These are phyloP conservation scores for Gonioctena quinquepunctata DNA, from an alignment of 1,140 invertebrate genomes.

Conservation along the genomic window DNA sequence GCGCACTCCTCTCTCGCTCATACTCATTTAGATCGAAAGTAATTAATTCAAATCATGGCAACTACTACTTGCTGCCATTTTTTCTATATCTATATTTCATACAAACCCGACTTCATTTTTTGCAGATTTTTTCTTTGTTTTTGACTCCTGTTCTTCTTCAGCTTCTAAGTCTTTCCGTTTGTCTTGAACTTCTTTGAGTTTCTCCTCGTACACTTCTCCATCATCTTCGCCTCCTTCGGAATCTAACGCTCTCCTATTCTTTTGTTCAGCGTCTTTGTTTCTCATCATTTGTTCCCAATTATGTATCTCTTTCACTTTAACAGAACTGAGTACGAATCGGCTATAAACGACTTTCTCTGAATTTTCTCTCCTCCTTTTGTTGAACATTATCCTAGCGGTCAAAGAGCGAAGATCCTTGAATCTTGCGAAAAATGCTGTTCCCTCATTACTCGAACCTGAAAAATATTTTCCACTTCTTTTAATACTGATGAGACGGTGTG, in stretches of 20 bases:
- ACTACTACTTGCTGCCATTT: too few relatives aligned
- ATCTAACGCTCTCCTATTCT: slow-evolving; percentile 26
- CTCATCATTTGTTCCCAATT: slow-evolving; percentile 2
- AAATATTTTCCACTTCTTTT: neutral
- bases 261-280: neutral
- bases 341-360: slow-evolving; percentile 41
- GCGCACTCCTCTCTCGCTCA: too few relatives aligned
- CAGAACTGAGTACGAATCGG: slow-evolving; percentile 47
- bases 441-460: slow-evolving; percentile 43
- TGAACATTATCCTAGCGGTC: slow-evolving; percentile 53
- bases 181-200: neutral
- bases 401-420: slow-evolving; percentile 47
- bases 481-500: too few relatives aligned
- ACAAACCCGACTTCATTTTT: slow-evolving; percentile 33
- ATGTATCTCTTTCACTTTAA: slow-evolving; percentile 34
- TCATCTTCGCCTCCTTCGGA: neutral
- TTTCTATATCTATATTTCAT: too few relatives aligned
- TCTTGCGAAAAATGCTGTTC: slow-evolving; percentile 57
- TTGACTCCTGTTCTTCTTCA: slow-evolving; percentile 13
- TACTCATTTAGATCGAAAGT: too few relatives aligned
- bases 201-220: neutral
- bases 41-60: too few relatives aligned
- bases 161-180: slow-evolving; percentile 26
- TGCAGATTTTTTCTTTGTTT: neutral
- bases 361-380: slow-evolving; percentile 48